These are phyloP conservation scores for Hoplostethus atlanticus DNA, from an alignment of 2,797 vertebrate genomes.

Conservation along the genomic window DNA sequence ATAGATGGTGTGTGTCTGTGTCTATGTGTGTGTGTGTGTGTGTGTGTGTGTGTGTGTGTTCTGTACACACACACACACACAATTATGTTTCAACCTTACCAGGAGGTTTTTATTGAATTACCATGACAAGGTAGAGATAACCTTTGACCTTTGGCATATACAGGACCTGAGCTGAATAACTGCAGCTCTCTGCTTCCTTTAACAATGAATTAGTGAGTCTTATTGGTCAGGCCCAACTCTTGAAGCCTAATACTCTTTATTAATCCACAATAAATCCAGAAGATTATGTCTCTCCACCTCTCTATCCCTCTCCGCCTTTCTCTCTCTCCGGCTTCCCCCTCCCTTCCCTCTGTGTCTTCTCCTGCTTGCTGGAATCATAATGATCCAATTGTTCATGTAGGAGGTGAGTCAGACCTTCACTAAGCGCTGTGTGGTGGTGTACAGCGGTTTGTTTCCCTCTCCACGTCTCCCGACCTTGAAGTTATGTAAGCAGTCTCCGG, in stretches of 20 bases:
- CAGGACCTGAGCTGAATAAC: conserved; percentile 46
- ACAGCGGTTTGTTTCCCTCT: conserved; percentile 15
- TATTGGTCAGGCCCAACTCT: conserved; percentile 28
- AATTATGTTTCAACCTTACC: conserved; percentile 32
- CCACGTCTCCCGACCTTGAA: conserved; percentile 5
- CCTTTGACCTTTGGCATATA: conserved; percentile 64
- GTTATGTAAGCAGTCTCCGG: neutral
- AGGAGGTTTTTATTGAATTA: conserved; percentile 70
- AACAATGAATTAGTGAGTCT: conserved; percentile 28
- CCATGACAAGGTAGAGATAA: conserved; percentile 60
- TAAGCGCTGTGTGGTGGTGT: neutral
- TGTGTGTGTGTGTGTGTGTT: conserved; percentile 1
- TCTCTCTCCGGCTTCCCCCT: neutral
- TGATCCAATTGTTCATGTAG: neutral
- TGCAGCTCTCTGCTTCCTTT: conserved; percentile 20
- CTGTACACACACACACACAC: conserved; percentile 7
- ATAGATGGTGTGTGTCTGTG: conserved; percentile 29
- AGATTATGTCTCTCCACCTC: conserved; percentile 47
- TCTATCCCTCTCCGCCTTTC: conserved; percentile 15
- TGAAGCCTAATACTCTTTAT: conserved; percentile 51
- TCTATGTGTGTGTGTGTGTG: neutral
- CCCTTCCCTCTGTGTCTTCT: neutral
- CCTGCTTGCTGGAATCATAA: neutral
- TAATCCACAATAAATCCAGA: conserved; percentile 59
- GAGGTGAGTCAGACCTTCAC: neutral